Conservation (phyloP, 1,140 invertebrate genomes). For the Onthophagus taurus region DNA sequence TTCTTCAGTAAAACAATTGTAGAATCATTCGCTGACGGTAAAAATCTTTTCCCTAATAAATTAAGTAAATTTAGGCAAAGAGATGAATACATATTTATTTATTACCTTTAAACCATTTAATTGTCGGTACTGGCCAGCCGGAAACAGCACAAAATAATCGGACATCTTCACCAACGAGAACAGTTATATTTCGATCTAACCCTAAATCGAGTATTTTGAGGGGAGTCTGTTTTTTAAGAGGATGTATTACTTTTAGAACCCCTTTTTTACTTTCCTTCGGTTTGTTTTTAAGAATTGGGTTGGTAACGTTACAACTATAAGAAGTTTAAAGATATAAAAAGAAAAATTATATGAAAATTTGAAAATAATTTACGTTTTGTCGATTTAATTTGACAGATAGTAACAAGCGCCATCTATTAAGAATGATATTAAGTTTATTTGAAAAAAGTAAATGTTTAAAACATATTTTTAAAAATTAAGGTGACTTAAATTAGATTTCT, state of each 20-base stretch:
- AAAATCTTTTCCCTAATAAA: conserved; percentile 20
- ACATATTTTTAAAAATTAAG: conserved; percentile 4
- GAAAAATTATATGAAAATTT: too few species aligned
- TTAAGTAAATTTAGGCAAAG: conserved; percentile 1
- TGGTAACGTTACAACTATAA: conserved; percentile 31
- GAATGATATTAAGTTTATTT: too few species aligned
- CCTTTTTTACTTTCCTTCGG: conserved; percentile 25
- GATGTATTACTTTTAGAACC: conserved; percentile 19
- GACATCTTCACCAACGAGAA: conserved; percentile 23
- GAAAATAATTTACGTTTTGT: too few species aligned
- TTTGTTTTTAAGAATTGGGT: conserved; percentile 28
- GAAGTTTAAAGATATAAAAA: too few species aligned
- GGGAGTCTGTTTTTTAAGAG: conserved; percentile 11
- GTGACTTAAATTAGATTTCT: not conserved
- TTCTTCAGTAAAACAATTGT: conserved; percentile 22
- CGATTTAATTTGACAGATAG: too few species aligned
- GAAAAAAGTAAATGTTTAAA: too few species aligned
- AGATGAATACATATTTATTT: not conserved
- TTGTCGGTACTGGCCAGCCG: conserved; percentile 30
- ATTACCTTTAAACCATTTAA: conserved; percentile 32
- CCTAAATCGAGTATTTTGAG: conserved; percentile 26
- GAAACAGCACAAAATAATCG: conserved; percentile 25
- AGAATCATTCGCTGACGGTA: conserved; percentile 23
- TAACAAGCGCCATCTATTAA: too few species aligned
- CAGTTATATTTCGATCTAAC: conserved; percentile 20